Evolutionary conservation across 2,888 invertebrate species (phyloP), one percentile per base, ranked within the genome.

Genomic region (Apantesis nais): DNA sequence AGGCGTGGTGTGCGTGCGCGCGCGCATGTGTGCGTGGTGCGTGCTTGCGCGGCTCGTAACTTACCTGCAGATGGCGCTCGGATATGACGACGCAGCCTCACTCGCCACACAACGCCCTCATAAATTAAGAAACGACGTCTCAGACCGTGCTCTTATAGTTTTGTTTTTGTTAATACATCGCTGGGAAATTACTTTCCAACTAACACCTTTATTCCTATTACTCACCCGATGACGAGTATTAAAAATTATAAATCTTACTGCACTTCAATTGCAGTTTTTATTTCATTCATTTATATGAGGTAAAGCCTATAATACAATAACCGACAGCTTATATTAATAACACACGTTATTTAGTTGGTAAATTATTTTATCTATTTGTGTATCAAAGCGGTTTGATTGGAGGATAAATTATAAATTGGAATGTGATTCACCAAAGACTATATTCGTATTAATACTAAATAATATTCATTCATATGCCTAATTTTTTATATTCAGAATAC

Each of bases 1-100:
- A 81, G 87, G 84, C 85, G 86, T 84, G 80, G 92, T 90, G 92
- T 90, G 92, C 72, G 92, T 91, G 92, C 90, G 92, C 89, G 90
- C 71, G 93, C 91, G 92, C 89, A 91, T 86, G 84, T 77, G 88
- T 85, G 92, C 87, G 87, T 87, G 90, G 92, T 88, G 87, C 86
- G 84, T 78, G 82, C 77, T 74, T 73, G 73, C 73, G 73, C 73
- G 68, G 68, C 73, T 82, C 81, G 82, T 81, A 86, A 87, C 86
- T 89, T 90, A 93, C 94, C 93, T 93, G 93, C 92, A 92, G 93
- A 92, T 91, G 93, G 90, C 89, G 92, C 89, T 87, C 86, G 89
- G 89, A 88, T 87, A 85, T 87, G 88, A 87, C 88, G 86, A 87
- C 82, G 84, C 78, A 64, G 64, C 67, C 62, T 70, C 85, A 83